These are phyloP conservation scores for Flexamia atlantica DNA, from an alignment of 2,888 invertebrate species.

Conservation along the genomic window DNA sequence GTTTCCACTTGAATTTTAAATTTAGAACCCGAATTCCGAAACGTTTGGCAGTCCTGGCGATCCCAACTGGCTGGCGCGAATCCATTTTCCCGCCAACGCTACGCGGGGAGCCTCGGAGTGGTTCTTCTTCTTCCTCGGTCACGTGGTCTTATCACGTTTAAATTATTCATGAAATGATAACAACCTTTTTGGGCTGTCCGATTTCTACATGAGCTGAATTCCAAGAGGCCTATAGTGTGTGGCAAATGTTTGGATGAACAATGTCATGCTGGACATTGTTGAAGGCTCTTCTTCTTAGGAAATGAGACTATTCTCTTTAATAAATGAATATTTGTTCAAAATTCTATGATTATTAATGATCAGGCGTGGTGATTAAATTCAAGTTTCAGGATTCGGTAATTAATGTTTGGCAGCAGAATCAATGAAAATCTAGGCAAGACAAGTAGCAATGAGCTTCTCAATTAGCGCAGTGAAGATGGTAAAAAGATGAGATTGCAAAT, in stretches of 20 bases:
- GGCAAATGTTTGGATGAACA: neutral
- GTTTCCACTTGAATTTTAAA: conserved; percentile 46
- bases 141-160: conserved; percentile 3
- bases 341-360: too few species aligned
- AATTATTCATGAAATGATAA: conserved; percentile 30
- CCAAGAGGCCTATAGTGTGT: neutral
- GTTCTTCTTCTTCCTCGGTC: neutral
- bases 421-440: too few species aligned
- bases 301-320: too few species aligned
- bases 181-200: neutral
- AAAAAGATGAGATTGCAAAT: too few species aligned
- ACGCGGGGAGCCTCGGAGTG: neutral
- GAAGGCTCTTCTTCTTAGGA: too few species aligned
- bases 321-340: too few species aligned
- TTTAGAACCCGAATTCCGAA: conserved; percentile 42
- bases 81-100: conserved; percentile 27
- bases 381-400: too few species aligned
- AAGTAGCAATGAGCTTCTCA: too few species aligned
- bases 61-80: conserved; percentile 29
- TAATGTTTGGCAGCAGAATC: too few species aligned
- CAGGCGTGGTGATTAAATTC: too few species aligned
- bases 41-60: conserved; percentile 27
- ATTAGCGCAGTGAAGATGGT: too few species aligned
- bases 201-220: conserved; percentile 4
- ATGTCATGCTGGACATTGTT: too few species aligned